A percentile compares a stretch with the other conserved stretches of the same genome.
Evolutionary conservation across 2,888 invertebrate species (phyloP).

Genomic region (Allophyes oxyacanthae): DNA sequence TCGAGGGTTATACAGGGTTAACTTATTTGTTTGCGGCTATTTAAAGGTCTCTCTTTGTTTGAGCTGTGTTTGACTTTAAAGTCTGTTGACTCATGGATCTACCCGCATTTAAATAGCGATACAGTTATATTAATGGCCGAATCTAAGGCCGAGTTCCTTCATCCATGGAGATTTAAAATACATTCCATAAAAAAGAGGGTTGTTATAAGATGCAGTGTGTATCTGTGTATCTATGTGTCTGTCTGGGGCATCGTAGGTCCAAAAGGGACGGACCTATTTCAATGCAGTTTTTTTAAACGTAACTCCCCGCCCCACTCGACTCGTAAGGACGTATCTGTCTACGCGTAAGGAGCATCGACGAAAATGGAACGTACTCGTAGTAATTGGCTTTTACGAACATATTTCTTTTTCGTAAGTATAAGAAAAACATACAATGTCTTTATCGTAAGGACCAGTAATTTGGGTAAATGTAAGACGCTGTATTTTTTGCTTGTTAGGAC

Average conservation of each 20-base stretch:
- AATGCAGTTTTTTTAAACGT: too few species aligned
- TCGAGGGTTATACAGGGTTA: constrained; percentile 36
- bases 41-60: constrained; percentile 30
- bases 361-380: too few species aligned
- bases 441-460: constrained; percentile 16
- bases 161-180: background rate
- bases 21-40: constrained; percentile 41
- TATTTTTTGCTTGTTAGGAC: too few species aligned
- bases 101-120: constrained; percentile 30
- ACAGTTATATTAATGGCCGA: constrained; percentile 1
- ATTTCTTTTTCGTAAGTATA: constrained; percentile 6
- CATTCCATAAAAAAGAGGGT: too few species aligned
- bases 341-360: background rate
- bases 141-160: constrained; percentile 9
- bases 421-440: constrained; percentile 5
- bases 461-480: background rate
- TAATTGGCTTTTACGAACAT: too few species aligned
- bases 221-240: too few species aligned
- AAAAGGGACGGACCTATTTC: too few species aligned
- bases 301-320: background rate
- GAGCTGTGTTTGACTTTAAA: constrained; percentile 29
- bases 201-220: too few species aligned
- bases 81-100: constrained; percentile 21
- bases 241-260: too few species aligned
- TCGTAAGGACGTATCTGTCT: too few species aligned